Evolutionary conservation across 2,888 invertebrate species (phyloP), one percentile per base, ranked within the genome.

Genomic region (Rhagonycha lutea): DNA sequence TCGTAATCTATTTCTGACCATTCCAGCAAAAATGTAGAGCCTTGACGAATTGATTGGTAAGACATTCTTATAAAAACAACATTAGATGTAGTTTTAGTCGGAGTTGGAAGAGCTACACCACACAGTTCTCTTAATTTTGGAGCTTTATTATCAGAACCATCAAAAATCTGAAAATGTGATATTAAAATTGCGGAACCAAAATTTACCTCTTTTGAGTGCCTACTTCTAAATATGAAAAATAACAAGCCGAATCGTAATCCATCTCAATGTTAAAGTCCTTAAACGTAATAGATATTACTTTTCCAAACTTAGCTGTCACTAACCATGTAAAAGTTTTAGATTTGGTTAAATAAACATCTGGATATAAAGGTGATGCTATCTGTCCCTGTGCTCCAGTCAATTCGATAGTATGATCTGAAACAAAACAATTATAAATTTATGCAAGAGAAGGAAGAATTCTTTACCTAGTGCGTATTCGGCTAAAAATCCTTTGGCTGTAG

Each of bases 281-380:
- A 82, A 94, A 91, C 8, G 88, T 86, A 12, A 94, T 83, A 65
- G 87, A 84, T 68, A 94, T 88, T 11, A 87, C 84, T 79, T 87
- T 90, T 18, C 88, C 88, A 62, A 86, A 82, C 2, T 88, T 86
- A 0, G 93, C 94, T 0, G 91, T 91, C 67, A 98, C 91, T 67
- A 93, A 91, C 96, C 96, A 98, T 9, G 88, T 87, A 80, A 90
- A 92, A 12, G 87, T 85, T 0, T 89, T 90, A 26, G 83, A 75
- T 4, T 88, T 2, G 18, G 18, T 86, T 14, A 83, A 81, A 14
- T 81, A 83, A 91, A 11, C 84, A 8, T 85, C 77, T 0, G 96
- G 96, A 87, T 94, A 97, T 28, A 93, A 87, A 0, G 97, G 97
- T 0, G 96, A 96, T 14, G 93, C 90, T 47, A 98, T 91, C 80